Conservation (phyloP, 1,140 invertebrate genomes). For the Atta cephalotes region DNA sequence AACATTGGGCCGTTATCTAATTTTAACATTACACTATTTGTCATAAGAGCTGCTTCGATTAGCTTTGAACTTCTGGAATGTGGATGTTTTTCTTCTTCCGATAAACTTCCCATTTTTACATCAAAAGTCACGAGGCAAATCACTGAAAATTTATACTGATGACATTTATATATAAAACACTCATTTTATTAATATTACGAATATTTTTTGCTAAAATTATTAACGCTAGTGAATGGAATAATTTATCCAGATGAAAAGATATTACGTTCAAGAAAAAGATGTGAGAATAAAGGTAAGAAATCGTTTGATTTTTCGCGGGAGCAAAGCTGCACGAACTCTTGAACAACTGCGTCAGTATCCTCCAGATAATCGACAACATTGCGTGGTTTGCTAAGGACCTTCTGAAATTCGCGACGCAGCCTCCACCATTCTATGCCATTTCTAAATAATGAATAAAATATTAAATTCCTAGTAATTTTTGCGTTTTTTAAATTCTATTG, state of each 20-base stretch:
- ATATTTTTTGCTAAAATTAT: neutral
- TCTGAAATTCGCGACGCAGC: constrained; percentile 92
- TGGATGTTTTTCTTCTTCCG: constrained; percentile 86
- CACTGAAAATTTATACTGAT: constrained; percentile 86
- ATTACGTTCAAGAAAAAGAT: constrained; percentile 93
- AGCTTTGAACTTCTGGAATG: constrained; percentile 89
- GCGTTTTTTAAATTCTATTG: neutral
- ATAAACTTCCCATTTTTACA: constrained; percentile 89
- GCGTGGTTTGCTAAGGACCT: constrained; percentile 90
- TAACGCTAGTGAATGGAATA: neutral
- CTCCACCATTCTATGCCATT: constrained; percentile 95
- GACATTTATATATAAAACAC: neutral
- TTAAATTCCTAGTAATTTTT: neutral
- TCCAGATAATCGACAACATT: constrained; percentile 90
- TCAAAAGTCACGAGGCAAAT: constrained; percentile 91
- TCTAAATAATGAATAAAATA: constrained; percentile 86
- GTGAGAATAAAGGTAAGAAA: constrained; percentile 90
- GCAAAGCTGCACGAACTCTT: constrained; percentile 88
- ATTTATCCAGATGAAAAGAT: constrained; percentile 51
- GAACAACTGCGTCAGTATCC: constrained; percentile 88
- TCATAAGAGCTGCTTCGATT: constrained; percentile 90
- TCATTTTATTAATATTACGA: neutral
- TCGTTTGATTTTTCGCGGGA: constrained; percentile 85
- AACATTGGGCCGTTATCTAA: constrained; percentile 92
- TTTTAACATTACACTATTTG: constrained; percentile 90